Evolutionary conservation across 2,113 vertebrate species (phyloP), one percentile per base, ranked within the genome.

Genomic region (Daphoenositta chrysoptera): DNA sequence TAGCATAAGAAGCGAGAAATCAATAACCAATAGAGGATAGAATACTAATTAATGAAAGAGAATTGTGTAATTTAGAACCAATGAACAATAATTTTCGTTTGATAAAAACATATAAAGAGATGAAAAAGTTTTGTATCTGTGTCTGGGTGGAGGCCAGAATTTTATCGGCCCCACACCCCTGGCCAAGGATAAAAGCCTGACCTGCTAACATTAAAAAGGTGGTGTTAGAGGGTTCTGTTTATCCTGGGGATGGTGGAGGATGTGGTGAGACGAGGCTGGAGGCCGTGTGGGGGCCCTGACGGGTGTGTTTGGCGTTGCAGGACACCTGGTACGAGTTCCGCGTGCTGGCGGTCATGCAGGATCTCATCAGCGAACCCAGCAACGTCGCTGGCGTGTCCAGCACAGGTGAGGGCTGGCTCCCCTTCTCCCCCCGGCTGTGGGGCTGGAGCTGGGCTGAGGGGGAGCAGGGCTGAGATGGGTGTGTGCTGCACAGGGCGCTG

Each of bases 261-360:
- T 61, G 3, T n/a, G 54, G 7, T 20, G 1, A 22, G 53, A 37
- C 0, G 14, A 50, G 54, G 54, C 37, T 83, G 82, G 39, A 70
- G 56, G 84, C 26, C 40, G 42, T 0, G 16, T 26, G 30, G 21
- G 28, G 20, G 22, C 47, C 27, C 64, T 96, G 68, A 93, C 1
- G 1, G 42, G 7, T 44, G 31, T 53, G 3, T 81, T 93, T 95
- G 83, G 20, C 72, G 27, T 94, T 97, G 9, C 94, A 99, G 99
- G 99, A 99, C 94, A 99, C 99, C 17, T 99, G 99, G 99, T 99
- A 99, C 6, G 99, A 99, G 96, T 99, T 99, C 96, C 98, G 99
- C 50, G 99, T 99, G 94, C 98, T 99, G 98, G 99, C 99, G 7
- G 99, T 99, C 98, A 99, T 99, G 99, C 99, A 99, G 94, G 99